A percentile compares a stretch with the other conserved stretches of the same genome.
phyloP scores from a whole-genome alignment of 1,140 invertebrate genomes.

The Spodoptera litura region DNA sequence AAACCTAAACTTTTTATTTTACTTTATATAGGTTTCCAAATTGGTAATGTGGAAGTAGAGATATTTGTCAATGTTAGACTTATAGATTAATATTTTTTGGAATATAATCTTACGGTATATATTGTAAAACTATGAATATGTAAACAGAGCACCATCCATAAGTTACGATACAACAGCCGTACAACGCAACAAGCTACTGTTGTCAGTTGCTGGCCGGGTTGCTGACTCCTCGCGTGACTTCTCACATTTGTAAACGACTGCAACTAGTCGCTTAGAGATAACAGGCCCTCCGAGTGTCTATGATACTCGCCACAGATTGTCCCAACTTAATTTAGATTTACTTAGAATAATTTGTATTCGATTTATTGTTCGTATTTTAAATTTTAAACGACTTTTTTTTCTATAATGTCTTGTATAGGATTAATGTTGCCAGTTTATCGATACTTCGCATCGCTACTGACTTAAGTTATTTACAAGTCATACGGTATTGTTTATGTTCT shows the following conservation, averaged over 20 bases:
- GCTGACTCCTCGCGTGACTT: slow-evolving; percentile 71
- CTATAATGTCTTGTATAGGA: neutral
- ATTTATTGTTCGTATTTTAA: slow-evolving; percentile 21
- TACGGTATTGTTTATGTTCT: slow-evolving; percentile 1
- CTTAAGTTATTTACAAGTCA: slow-evolving; percentile 3
- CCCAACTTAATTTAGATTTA: slow-evolving; percentile 74
- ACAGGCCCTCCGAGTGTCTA: slow-evolving; percentile 61
- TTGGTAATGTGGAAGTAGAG: too few species aligned
- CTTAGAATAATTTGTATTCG: slow-evolving; percentile 67
- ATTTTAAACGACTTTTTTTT: slow-evolving; percentile 24
- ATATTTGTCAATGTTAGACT: too few species aligned
- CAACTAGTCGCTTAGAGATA: slow-evolving; percentile 69
- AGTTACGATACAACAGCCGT: slow-evolving; percentile 20
- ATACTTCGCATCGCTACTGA: slow-evolving; percentile 11
- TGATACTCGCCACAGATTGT: slow-evolving; percentile 54
- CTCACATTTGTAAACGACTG: slow-evolving; percentile 73
- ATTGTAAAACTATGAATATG: neutral
- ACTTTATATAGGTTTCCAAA: too few species aligned
- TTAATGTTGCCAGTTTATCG: slow-evolving; percentile 3
- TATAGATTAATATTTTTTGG: too few species aligned
- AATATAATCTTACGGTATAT: too few species aligned
- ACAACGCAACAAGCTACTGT: slow-evolving; percentile 40
- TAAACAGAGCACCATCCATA: neutral
- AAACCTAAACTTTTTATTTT: too few species aligned
- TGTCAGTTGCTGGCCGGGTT: slow-evolving; percentile 9